Evolutionary conservation across 2,797 vertebrate genomes (phyloP), one percentile per base, ranked within the genome.

Genomic region (Diceros bicornis): DNA sequence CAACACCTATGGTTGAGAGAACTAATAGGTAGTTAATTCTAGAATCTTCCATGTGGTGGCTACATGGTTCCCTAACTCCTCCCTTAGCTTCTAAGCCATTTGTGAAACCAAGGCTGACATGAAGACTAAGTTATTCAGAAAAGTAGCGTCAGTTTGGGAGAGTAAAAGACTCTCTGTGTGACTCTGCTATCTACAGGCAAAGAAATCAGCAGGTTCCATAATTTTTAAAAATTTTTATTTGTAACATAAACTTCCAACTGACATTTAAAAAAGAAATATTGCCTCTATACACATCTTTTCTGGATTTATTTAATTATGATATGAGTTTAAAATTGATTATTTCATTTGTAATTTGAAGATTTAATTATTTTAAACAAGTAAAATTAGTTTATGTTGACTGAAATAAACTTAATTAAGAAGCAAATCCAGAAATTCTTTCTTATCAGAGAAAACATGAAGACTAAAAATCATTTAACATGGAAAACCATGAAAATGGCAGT

Each of bases 321-420:
- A 0, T 59, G 20, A 75, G 74, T 91, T 95, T 64, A 27, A 90
- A 95, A 82, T 27, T 52, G 94, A 66, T 16, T 77, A 64, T 52
- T 89, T 93, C 32, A 75, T n/a, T 85, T 82, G 16, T 52, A 75
- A 87, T 83, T 89, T 29, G 91, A 87, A 94, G 29, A 92, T 27
- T 92, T 89, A 89, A 74, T 8, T 68, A 78, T 83, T 94, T 96
- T 74, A 84, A 93, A 23, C 89, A 84, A 91, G 20, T 47, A 69
- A 74, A 97, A 94, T 71, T 89, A 57, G 41, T 74, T 92, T 84
- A 62, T 77, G 32, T 34, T 92, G 23, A 90, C 29, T 66, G 71
- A 89, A 95, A 89, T 81, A 81, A 93, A 88, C 4, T 11, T 50
- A 34, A 92, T 61, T 68, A 89, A 91, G 18, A 23, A 91, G 17